Evolutionary conservation across 2,888 invertebrate genomes (phyloP).

Genomic region (Agonopterix arenella): DNA sequence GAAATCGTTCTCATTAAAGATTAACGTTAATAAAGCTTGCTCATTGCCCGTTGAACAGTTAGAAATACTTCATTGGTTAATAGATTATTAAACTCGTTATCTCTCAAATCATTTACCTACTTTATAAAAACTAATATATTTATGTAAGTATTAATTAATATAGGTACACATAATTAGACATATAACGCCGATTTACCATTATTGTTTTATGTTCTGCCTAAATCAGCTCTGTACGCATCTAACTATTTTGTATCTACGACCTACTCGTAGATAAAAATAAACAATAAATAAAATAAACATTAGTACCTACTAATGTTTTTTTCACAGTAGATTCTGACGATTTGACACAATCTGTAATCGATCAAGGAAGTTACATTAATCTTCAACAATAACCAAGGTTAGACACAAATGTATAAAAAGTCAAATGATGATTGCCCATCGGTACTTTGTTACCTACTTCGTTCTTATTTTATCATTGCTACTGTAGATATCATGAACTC

Average conservation of each 20-base stretch:
- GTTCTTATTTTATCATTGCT: too few species aligned
- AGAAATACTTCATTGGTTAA: not conserved
- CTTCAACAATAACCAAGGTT: constrained; percentile 15
- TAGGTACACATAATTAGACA: too few species aligned
- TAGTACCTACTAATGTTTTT: constrained; percentile 5
- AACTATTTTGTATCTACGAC: not conserved
- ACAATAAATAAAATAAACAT: too few species aligned
- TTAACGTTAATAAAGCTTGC: constrained; percentile 2
- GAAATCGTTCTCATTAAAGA: constrained; percentile 13
- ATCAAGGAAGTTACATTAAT: constrained; percentile 31
- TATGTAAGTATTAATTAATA: too few species aligned
- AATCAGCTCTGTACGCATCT: too few species aligned
- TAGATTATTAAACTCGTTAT: not conserved
- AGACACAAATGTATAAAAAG: not conserved
- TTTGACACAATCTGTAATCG: constrained; percentile 25
- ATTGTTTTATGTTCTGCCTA: too few species aligned
- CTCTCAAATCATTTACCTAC: too few species aligned
- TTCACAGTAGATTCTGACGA: constrained; percentile 5
- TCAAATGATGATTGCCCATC: too few species aligned
- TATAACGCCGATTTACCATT: too few species aligned
- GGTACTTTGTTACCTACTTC: too few species aligned
- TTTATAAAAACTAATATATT: too few species aligned
- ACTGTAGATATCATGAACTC: not conserved
- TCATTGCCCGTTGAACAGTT: not conserved
- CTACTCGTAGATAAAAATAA: too few species aligned